Evolutionary conservation across 2,113 vertebrate genomes (phyloP).

Genomic region (Upupa epops): DNA sequence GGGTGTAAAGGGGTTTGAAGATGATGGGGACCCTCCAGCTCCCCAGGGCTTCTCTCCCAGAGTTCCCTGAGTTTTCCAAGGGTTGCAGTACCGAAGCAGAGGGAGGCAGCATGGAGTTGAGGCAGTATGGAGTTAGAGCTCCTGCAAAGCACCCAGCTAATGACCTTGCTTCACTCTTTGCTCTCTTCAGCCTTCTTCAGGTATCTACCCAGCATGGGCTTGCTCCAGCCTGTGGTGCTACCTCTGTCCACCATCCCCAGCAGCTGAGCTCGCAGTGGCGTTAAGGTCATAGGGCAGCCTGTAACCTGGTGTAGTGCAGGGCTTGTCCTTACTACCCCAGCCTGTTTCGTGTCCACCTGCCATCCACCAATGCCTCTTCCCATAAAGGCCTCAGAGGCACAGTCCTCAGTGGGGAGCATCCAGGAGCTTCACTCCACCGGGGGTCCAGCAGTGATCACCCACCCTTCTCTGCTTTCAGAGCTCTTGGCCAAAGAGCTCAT

Average conservation of each 20-base stretch:
- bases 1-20: background rate
- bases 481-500: background rate
- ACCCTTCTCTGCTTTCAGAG: background rate
- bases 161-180: background rate
- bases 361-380: background rate
- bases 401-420: background rate
- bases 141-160: background rate
- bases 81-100: background rate
- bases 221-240: background rate
- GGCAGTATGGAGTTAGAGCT: background rate
- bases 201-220: rapidly evolving
- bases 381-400: background rate
- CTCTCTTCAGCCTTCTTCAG: background rate
- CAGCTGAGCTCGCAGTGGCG: background rate
- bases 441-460: background rate
- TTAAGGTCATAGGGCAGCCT: background rate
- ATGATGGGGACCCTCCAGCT: background rate
- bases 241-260: rapidly evolving
- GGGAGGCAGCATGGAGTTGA: background rate
- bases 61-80: background rate
- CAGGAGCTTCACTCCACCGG: background rate
- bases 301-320: background rate
- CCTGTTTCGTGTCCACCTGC: background rate
- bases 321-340: background rate
- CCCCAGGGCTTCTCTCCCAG: background rate